These are phyloP conservation scores for Acleris literana DNA, from an alignment of 2,888 invertebrate species.

Conservation along the genomic window DNA sequence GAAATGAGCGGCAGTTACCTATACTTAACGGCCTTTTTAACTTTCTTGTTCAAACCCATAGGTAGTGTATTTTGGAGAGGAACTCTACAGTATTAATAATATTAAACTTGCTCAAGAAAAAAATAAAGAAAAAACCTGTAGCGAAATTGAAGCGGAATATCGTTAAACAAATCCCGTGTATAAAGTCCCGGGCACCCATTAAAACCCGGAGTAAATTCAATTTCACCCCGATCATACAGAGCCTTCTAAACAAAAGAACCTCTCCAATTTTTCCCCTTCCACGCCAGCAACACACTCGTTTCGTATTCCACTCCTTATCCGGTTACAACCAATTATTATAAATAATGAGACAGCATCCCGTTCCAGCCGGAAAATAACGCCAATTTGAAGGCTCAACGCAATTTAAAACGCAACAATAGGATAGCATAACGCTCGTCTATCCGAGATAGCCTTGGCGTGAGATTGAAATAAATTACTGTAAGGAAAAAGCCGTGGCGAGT, in stretches of 20 bases:
- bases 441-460: neutral
- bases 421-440: conserved; percentile 10
- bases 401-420: conserved; percentile 20
- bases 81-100: too few relatives aligned
- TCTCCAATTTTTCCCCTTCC: conserved; percentile 15
- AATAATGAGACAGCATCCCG: conserved; percentile 69
- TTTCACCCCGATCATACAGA: conserved; percentile 2
- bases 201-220: too few relatives aligned
- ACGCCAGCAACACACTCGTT: conserved; percentile 45
- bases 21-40: too few relatives aligned
- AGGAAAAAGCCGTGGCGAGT: conserved; percentile 12
- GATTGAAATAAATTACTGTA: conserved; percentile 1
- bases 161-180: too few relatives aligned
- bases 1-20: too few relatives aligned
- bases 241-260: neutral
- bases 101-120: too few relatives aligned
- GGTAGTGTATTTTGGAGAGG: too few relatives aligned
- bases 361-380: conserved; percentile 42
- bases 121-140: too few relatives aligned
- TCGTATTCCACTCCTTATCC: conserved; percentile 53
- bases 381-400: conserved; percentile 26
- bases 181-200: too few relatives aligned
- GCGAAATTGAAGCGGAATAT: too few relatives aligned
- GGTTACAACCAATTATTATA: conserved; percentile 70
- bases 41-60: too few relatives aligned